A percentile compares a stretch with the other conserved stretches of the same genome.
Conservation (phyloP, 2,797 vertebrate genomes). For the Fistularia tabacaria region DNA sequence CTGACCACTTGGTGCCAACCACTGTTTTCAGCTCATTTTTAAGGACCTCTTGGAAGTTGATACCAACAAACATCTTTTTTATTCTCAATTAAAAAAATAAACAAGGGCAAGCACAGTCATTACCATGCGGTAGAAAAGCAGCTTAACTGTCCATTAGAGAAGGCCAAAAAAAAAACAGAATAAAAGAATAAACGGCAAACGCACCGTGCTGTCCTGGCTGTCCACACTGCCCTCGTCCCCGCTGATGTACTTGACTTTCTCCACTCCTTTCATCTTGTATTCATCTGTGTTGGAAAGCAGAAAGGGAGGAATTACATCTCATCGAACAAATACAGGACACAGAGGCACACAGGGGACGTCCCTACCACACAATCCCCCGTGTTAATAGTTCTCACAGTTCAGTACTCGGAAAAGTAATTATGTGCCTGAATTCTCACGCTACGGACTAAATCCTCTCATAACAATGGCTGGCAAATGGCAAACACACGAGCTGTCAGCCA, state of each 20-base stretch:
- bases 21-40: no score
- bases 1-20: no score
- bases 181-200: slow-evolving; percentile 13
- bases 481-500: slow-evolving; percentile 41
- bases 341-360: slow-evolving; percentile 11
- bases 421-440: slow-evolving; percentile 52
- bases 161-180: background rate
- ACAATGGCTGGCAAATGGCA: slow-evolving; percentile 51
- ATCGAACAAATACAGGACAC: slow-evolving; percentile 29
- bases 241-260: slow-evolving; percentile 95
- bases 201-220: slow-evolving; percentile 93
- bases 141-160: background rate
- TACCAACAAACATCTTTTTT: no score
- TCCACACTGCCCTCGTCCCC: slow-evolving; percentile 89
- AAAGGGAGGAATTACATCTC: slow-evolving; percentile 34
- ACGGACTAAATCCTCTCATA: slow-evolving; percentile 41
- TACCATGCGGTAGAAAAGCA: background rate
- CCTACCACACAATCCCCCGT: slow-evolving; percentile 28
- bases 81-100: background rate
- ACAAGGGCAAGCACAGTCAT: background rate
- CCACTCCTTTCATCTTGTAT: slow-evolving; percentile 94
- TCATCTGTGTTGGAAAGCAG: slow-evolving; percentile 80
- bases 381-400: slow-evolving; percentile 51
- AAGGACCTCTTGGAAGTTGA: no score
- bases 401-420: slow-evolving; percentile 56